A percentile compares a stretch with the other conserved stretches of the same genome.
Evolutionary conservation across 1,140 invertebrate species (phyloP).

Genomic region (Bombus breviceps): DNA sequence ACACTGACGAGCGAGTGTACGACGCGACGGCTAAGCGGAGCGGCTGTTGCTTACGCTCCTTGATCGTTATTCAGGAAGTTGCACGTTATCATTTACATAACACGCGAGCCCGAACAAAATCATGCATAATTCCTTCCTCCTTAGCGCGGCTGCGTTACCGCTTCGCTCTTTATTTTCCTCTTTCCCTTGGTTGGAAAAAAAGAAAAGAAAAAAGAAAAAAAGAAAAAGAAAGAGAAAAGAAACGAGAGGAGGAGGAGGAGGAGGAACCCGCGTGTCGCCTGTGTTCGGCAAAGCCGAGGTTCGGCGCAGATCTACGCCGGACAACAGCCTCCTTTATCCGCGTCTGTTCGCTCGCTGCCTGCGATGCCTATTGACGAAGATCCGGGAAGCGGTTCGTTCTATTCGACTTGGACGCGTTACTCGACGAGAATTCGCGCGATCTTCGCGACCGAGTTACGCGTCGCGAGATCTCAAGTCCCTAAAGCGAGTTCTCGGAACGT

Average conservation of each 20-base stretch:
- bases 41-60: constrained; percentile 59
- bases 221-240: too few relatives aligned
- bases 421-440: not conserved
- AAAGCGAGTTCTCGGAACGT: rapidly evolving
- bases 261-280: not conserved
- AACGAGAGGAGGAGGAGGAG: too few relatives aligned
- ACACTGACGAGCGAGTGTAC: not conserved
- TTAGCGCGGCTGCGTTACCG: constrained; percentile 35
- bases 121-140: constrained; percentile 52
- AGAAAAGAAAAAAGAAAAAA: too few relatives aligned
- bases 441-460: not conserved
- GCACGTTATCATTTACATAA: constrained; percentile 69
- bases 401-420: not conserved
- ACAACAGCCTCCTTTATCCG: not conserved
- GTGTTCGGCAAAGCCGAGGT: not conserved
- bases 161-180: constrained; percentile 8
- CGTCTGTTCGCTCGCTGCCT: too few relatives aligned
- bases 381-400: not conserved
- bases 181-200: not conserved
- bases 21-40: constrained; percentile 18
- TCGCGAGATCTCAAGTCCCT: rapidly evolving
- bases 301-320: not conserved
- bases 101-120: constrained; percentile 52
- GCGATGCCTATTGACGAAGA: not conserved
- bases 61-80: constrained; percentile 69